A percentile compares a stretch with the other conserved stretches of the same genome.
Conservation (phyloP, 2,797 vertebrate species). For the Odontamblyopus lacepedii region DNA sequence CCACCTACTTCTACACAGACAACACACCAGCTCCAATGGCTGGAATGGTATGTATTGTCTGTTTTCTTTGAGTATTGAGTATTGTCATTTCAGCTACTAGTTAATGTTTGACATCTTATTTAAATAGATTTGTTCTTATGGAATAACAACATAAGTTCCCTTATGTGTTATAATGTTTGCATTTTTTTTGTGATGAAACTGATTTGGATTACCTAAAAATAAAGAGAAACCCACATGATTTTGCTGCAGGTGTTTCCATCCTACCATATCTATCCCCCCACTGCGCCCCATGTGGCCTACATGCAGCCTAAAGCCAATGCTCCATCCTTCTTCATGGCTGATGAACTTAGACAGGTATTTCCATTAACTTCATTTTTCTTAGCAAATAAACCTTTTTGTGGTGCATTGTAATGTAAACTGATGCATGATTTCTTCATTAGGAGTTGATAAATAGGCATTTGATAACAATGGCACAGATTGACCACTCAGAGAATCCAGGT, state of each 20-base stretch:
- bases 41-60: constrained; percentile 86
- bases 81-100: background rate
- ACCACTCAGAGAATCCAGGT: constrained; percentile 98
- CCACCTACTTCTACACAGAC: constrained; percentile 99
- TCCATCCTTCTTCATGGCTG: constrained; percentile 98
- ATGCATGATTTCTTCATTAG: constrained; percentile 63
- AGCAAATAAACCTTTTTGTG: background rate
- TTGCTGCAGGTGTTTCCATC: constrained; percentile 93
- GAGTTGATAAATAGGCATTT: constrained; percentile 98
- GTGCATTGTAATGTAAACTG: background rate
- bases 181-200: background rate
- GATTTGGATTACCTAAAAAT: constrained; percentile 64
- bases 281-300: constrained; percentile 96
- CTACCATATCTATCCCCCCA: constrained; percentile 97
- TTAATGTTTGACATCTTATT: background rate
- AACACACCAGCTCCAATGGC: constrained; percentile 93
- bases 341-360: constrained; percentile 96
- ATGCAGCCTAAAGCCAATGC: constrained; percentile 99
- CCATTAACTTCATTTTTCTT: background rate
- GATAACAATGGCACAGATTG: constrained; percentile 99
- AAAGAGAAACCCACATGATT: constrained; percentile 56
- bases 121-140: background rate
- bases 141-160: background rate
- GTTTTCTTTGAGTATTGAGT: background rate
- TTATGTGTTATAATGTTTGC: background rate